Evolutionary conservation across 2,797 vertebrate species (phyloP).

Genomic region (Megaceryle alcyon): DNA sequence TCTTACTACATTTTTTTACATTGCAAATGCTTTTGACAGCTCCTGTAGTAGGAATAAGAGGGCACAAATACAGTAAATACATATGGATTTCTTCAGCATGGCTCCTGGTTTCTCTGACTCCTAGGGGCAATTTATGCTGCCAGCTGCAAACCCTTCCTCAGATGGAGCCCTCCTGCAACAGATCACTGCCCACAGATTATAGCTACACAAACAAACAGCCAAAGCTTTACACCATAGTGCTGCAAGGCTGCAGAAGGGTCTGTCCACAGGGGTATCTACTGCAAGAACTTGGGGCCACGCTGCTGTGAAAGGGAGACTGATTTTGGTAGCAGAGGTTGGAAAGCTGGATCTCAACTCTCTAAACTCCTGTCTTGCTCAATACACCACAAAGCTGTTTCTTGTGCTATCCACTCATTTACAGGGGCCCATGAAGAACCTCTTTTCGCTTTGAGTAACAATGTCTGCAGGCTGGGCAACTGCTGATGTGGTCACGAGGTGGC

Average conservation of each 20-base stretch:
- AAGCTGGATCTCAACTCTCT: rapidly evolving
- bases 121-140: neutral
- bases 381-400: neutral
- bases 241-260: neutral
- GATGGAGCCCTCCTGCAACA: neutral
- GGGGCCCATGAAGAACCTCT: neutral
- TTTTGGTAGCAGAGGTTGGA: neutral
- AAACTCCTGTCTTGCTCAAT: neutral
- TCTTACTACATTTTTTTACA: neutral
- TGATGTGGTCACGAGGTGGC: rapidly evolving
- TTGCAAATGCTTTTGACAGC: neutral
- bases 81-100: neutral
- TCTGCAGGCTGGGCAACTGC: neutral
- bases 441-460: rapidly evolving
- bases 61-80: neutral
- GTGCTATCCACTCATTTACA: neutral
- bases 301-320: neutral
- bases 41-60: neutral
- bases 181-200: neutral
- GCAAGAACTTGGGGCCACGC: neutral
- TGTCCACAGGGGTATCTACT: neutral
- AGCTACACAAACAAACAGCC: neutral
- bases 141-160: neutral
- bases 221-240: neutral
- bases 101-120: neutral